Percentiles rank a stretch among this genome's conserved stretches.
phyloP scores from a whole-genome alignment of 2,113 vertebrate species.

The Sprattus sprattus region DNA sequence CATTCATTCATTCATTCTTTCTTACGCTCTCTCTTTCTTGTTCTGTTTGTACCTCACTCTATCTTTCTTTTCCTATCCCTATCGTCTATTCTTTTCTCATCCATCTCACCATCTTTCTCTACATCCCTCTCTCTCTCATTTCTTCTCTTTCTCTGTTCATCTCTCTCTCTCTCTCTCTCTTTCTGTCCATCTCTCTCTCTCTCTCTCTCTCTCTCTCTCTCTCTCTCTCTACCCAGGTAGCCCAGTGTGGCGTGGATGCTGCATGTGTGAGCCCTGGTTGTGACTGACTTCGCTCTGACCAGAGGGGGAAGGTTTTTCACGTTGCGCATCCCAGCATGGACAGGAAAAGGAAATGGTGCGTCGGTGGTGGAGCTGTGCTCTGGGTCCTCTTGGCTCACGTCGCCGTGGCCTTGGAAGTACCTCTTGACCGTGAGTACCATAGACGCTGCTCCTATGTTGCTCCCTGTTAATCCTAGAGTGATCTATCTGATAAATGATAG shows the following conservation, averaged over 20 bases:
- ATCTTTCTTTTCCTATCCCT: background rate
- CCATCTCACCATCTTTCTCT: background rate
- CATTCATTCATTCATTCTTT: background rate
- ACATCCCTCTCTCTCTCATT: background rate
- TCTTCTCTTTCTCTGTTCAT: background rate
- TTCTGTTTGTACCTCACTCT: background rate
- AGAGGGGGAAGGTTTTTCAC: constrained; percentile 34
- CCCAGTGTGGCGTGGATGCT: constrained; percentile 39
- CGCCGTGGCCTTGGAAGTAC: constrained; percentile 86
- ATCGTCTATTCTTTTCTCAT: background rate
- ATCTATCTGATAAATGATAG: too few species aligned
- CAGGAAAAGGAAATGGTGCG: constrained; percentile 66
- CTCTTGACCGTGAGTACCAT: constrained; percentile 90
- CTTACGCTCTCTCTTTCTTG: background rate
- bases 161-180: constrained; percentile 1
- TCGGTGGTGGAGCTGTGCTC: constrained; percentile 67
- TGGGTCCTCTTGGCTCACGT: constrained; percentile 81
- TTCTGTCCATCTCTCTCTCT: constrained; percentile 16
- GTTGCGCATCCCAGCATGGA: constrained; percentile 62
- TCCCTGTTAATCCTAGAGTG: too few species aligned
- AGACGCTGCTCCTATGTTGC: background rate
- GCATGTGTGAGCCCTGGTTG: constrained; percentile 23
- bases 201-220: constrained; percentile 11
- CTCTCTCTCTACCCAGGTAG: constrained; percentile 21
- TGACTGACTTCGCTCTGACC: constrained; percentile 51